phyloP scores from a whole-genome alignment of 2,888 invertebrate genomes.

The Calephelis perditalis region DNA sequence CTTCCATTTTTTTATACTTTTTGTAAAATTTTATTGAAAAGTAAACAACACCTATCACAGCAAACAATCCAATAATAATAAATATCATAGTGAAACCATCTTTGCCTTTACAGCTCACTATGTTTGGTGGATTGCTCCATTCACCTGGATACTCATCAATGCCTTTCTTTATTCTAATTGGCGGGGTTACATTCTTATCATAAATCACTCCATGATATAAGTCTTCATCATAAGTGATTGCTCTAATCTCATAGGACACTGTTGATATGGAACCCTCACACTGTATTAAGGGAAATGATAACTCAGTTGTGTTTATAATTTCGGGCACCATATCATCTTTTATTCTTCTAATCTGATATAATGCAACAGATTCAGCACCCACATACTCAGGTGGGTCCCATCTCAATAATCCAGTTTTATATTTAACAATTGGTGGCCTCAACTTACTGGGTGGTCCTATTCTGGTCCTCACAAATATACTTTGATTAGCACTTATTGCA shows the following conservation, averaged over 20 bases:
- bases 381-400: slow-evolving; percentile 73
- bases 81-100: slow-evolving; percentile 52
- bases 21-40: slow-evolving; percentile 74
- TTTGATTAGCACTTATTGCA: slow-evolving; percentile 56
- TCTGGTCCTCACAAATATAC: slow-evolving; percentile 74
- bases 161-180: slow-evolving; percentile 32
- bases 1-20: slow-evolving; percentile 80
- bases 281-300: slow-evolving; percentile 39
- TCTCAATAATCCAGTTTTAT: slow-evolving; percentile 47
- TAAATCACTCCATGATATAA: slow-evolving; percentile 47
- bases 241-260: slow-evolving; percentile 61
- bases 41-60: slow-evolving; percentile 48
- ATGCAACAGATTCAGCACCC: slow-evolving; percentile 43
- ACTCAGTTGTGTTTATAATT: slow-evolving; percentile 50
- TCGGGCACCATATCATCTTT: slow-evolving; percentile 44
- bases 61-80: slow-evolving; percentile 51
- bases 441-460: slow-evolving; percentile 79
- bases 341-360: slow-evolving; percentile 72
- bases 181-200: slow-evolving; percentile 42
- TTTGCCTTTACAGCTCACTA: slow-evolving; percentile 49
- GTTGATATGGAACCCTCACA: slow-evolving; percentile 53
- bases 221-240: slow-evolving; percentile 60
- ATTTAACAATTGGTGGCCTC: slow-evolving; percentile 44
- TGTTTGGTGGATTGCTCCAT: slow-evolving; percentile 54
- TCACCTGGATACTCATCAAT: slow-evolving; percentile 46